Evolutionary conservation across 2,113 vertebrate species (phyloP).

Genomic region (Labeo rohita): DNA sequence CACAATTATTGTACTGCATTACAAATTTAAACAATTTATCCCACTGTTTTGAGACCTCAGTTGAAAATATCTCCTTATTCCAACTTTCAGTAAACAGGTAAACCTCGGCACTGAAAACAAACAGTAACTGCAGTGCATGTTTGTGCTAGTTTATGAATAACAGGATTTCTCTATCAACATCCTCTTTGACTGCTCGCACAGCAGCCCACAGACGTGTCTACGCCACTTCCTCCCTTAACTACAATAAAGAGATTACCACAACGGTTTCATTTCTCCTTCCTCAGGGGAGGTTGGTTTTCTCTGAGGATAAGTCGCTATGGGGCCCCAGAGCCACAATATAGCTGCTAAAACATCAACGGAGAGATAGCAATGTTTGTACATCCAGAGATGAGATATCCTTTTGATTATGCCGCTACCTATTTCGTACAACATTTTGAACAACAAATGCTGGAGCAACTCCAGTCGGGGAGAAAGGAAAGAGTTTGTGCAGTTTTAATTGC

Average conservation of each 20-base stretch:
- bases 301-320: slow-evolving; percentile 15
- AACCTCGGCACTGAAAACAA: not conserved
- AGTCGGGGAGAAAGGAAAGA: not conserved
- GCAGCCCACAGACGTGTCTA: not conserved
- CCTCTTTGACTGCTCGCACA: not conserved
- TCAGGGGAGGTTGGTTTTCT: slow-evolving; percentile 37
- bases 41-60: not conserved
- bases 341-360: not conserved
- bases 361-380: not conserved
- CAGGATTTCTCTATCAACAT: slow-evolving; percentile 29
- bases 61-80: not conserved
- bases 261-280: slow-evolving; percentile 30
- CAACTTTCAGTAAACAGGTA: not conserved
- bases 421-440: not conserved
- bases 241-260: slow-evolving; percentile 22
- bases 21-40: not conserved
- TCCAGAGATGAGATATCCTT: slow-evolving; percentile 7
- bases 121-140: not conserved
- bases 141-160: slow-evolving; percentile 36
- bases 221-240: slow-evolving; percentile 23
- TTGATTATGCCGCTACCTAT: not conserved
- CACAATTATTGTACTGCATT: not conserved
- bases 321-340: not conserved
- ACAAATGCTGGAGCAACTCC: not conserved
- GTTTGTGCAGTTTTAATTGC: not conserved